Base-by-base conservation (phyloP, 1,140 invertebrate genomes). In the Lepidotrigona ventralis region DNA sequence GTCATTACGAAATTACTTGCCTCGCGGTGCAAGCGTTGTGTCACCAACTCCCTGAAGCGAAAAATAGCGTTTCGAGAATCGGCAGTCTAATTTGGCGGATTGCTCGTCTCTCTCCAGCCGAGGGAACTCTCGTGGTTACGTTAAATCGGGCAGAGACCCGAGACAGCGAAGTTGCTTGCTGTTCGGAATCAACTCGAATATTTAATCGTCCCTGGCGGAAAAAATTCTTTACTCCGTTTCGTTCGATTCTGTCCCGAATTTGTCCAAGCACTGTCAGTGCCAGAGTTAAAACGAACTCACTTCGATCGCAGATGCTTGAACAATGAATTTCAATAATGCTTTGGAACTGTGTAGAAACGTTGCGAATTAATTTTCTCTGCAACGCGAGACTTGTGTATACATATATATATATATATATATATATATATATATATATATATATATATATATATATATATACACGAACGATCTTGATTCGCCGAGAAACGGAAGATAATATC, bases 1-100 rank as follows among this genome's bases (percentile, higher is more conserved):
- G 70, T 72, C 69, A 46, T 53, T n/a, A 29, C 17, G 69, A 12
- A 51, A n/a, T 26, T 46, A 29, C 70, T 19, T 33, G 39, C 39
- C 39, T 46, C 8, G 39, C 29, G 17, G 54, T 26, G 74, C n/a
- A 21, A 60, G n/a, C 6, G 58, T 46, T 46, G 39, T 39, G n/a
- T 79, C 60, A 19, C 46, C 26, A 17, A 80, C 63, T 8, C 46
- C 17, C 26, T 60, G 19, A 58, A 80, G 33, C 21, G 39, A 72
- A 72, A 80, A 80, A 72, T 63, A 14, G 39, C 54, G 23, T 80
- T 72, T 26, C 69, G n/a, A 46, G 72, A 79, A 64, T 83, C 75
- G 64, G 33, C 58, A 60, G 78, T 85, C 81, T 81, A 83, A 89
- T 89, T 85, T 79, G 58, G 60, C 29, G 81, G 74, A 26, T 58